phyloP scores from a whole-genome alignment of 2,888 invertebrate species.

The Norana najaformis region DNA sequence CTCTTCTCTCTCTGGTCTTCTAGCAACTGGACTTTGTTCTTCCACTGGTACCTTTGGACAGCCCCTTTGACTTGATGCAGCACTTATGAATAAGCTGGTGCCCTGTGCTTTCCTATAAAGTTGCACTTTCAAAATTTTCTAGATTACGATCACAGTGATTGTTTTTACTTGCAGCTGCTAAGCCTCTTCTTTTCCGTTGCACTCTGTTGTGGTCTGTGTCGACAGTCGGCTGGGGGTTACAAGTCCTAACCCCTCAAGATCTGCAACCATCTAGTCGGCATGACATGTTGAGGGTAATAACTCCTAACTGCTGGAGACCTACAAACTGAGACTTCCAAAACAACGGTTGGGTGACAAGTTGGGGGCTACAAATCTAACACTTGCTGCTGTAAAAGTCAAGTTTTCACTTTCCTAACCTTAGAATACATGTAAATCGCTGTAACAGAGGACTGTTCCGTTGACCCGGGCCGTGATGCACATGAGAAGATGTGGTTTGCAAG shows the following conservation, averaged over 20 bases:
- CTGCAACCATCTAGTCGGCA: not conserved
- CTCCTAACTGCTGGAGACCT: not conserved
- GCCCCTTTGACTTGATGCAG: too few relatives aligned
- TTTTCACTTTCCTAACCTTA: not conserved
- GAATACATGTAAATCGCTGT: not conserved
- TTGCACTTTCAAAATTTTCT: too few relatives aligned
- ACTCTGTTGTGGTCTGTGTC: conserved; percentile 43
- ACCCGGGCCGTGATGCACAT: too few relatives aligned
- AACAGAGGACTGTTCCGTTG: not conserved
- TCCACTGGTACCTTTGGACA: too few relatives aligned
- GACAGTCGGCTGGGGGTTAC: conserved; percentile 43
- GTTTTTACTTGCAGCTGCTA: conserved; percentile 38
- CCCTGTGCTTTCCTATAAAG: too few relatives aligned
- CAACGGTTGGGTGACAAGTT: not conserved
- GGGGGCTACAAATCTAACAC: too few relatives aligned
- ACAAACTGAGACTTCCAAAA: not conserved
- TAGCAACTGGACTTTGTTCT: too few relatives aligned
- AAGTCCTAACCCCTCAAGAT: conserved; percentile 36
- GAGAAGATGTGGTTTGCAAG: not conserved
- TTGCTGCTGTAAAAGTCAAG: not conserved
- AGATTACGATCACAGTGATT: too few relatives aligned
- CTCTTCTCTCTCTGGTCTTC: too few relatives aligned
- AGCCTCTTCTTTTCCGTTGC: conserved; percentile 41
- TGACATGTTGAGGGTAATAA: not conserved
- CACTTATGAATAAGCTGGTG: too few relatives aligned